Evolutionary conservation across 2,888 invertebrate genomes (phyloP), one percentile per base, ranked within the genome.

Genomic region (Philonicus albiceps): DNA sequence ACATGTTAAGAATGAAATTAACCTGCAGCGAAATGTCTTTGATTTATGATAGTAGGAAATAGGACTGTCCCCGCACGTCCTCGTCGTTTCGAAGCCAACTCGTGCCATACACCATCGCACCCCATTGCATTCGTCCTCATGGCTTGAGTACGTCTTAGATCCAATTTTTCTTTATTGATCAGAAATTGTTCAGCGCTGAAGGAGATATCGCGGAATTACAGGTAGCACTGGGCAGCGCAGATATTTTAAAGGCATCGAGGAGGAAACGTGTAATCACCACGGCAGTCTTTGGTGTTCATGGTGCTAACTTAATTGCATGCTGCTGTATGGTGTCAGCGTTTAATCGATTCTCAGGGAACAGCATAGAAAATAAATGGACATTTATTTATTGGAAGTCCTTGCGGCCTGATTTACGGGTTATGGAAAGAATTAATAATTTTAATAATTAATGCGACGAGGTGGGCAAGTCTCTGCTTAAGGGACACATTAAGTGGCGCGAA

Each of bases 301-400:
- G 80, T 80, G 80, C 53, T 80, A 80, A 80, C 49, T 80, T 80
- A 80, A 80, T 80, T 80, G 80, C 80, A 49, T 16, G 80, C 80
- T 80, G 80, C 31, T 53, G 40, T 43, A 43, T 49, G 30, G 53
- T 80, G 80, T 53, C 43, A 80, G 49, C 80, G 53, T 40, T 80
- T 53, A 80, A 80, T 80, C 80, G 80, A 80, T 80, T 80, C 49
- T 4, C 43, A 43, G 43, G 8, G 74, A 74, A 74, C 34, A 4
- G 22, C 64, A 64, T 53, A 53, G 53, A 22, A 49, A 64, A 22
- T 64, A 64, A 64, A 64, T 40, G 27, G 53, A 80, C 43, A 43
- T 53, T 80, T 80, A 49, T 80, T 80, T 80, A 80, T 80, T 53
- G 53, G 11, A 64, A 64, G 49, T 64, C 64, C 64, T 64, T 27